Base-by-base conservation (phyloP, 2,113 vertebrate species). In the Pionites leucogaster region DNA sequence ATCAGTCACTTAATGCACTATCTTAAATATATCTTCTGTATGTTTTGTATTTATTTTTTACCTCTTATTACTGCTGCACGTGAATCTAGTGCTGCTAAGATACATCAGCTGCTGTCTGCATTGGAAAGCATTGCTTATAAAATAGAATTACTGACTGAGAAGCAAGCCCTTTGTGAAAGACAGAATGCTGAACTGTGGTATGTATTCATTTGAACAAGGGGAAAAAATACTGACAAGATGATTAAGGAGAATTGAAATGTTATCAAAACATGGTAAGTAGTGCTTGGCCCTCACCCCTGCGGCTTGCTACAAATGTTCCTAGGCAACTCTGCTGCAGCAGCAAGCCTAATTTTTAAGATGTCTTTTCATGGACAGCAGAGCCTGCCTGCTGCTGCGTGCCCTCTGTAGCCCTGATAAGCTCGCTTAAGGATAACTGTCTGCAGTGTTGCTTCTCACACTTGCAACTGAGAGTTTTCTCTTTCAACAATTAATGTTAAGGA, bases 11-110 rank as follows among this genome's bases (percentile, higher is more conserved):
- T 74, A 75, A n/a, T 31, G 53, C 12, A 5, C 42, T 68, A 59
- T 33, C 57, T 86, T 28, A 9, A 13, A 10, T 16, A 35, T 12
- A 57, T 25, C 33, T 82, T 71, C 82, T 44, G 14, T 4, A 1
- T 46, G 6, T 50, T 62, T 76, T 69, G 53, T 27, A 39, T 74
- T 82, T 70, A 11, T 70, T 69, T 87, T 96, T 69, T 68, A 98
- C 96, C 88, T 35, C 98, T 98, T 44, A 86, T 98, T 24, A 35
- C 78, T 18, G 98, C 98, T 41, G 98, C 98, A 16, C 90, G 79
- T 13, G 96, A 92, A 33, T 88, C 91, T 1, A 94, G 97, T 55
- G 85, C 94, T 7, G 71, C 75, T 44, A 97, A 98, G 95, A 94
- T 97, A 19, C 96, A 88, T n/a, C 82, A 96, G 44, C 97, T 99